Evolutionary conservation across 2,113 vertebrate species (phyloP), one percentile per base, ranked within the genome.

Genomic region (Tragelaphus strepsiceros): DNA sequence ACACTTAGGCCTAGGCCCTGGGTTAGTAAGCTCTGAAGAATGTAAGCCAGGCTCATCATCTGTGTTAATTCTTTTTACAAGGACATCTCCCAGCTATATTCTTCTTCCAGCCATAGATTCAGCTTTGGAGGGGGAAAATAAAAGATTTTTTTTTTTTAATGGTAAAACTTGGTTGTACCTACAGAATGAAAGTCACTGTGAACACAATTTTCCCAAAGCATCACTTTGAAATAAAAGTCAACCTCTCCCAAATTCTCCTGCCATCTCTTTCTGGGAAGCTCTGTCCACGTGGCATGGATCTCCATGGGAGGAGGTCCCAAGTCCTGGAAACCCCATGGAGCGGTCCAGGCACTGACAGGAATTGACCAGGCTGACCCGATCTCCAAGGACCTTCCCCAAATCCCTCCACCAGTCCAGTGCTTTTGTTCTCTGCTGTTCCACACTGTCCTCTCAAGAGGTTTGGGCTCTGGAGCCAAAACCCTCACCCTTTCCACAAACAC

Each of bases 261-360:
- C 98, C 97, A 88, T 88, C 94, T 98, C 59, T 3, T 98, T 97
- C 98, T 98, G 98, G 98, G 98, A 99, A 99, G 96, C 62, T 80
- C 97, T 94, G 92, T 71, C 49, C 0, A 97, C 2, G 0, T 91
- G 96, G 95, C 3, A 1, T 61, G 82, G 96, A 92, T 93, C 5
- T 1, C 97, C 95, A 86, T 98, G 85, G 89, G 94, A 98, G 97
- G 88, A 96, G 64, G 58, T 96, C 89, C 14, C 16, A 17, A 95
- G 98, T 97, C 97, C 98, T 0, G 97, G 98, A 98, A 99, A 98
- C 15, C 82, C 43, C 26, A 28, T 17, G 11, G 9, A 46, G 51
- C 7, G 0, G 0, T 98, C 98, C 98, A 99, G 97, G 83, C 16
- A 0, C 95, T 99, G 97, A 98, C 98, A 98, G 98, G 98, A 99